Evolutionary conservation across 2,113 vertebrate species (phyloP).

Genomic region (Labrus mixtus): DNA sequence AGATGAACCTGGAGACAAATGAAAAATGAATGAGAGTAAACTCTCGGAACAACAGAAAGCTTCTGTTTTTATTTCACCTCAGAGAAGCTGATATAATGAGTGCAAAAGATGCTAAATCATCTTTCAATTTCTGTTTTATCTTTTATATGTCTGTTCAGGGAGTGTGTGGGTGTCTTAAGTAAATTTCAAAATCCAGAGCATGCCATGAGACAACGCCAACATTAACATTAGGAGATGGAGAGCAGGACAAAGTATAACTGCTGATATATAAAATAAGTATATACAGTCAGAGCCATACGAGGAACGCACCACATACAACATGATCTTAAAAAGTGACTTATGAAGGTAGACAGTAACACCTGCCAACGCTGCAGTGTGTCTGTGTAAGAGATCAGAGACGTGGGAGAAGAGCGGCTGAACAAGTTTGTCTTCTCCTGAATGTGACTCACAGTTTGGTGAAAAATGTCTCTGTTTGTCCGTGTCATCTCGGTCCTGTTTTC

Average conservation of each 20-base stretch:
- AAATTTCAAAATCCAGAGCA: not conserved
- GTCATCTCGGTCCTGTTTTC: constrained; percentile 56
- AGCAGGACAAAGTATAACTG: not conserved
- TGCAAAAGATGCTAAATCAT: constrained; percentile 7
- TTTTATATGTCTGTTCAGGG: not conserved
- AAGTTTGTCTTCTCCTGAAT: constrained; percentile 44
- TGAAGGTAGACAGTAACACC: constrained; percentile 13
- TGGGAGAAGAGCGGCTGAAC: constrained; percentile 22
- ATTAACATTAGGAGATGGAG: not conserved
- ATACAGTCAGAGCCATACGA: not conserved
- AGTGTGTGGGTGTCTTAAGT: constrained; percentile 14
- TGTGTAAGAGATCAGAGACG: constrained; percentile 25
- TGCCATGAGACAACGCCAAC: not conserved
- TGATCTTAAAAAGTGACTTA: not conserved
- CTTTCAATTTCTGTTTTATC: constrained; percentile 18
- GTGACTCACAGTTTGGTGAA: constrained; percentile 46
- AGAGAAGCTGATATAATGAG: constrained; percentile 20
- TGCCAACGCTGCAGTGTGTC: constrained; percentile 8
- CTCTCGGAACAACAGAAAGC: constrained; percentile 13
- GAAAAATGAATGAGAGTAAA: constrained; percentile 47
- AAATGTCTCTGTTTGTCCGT: constrained; percentile 50
- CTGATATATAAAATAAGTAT: constrained; percentile 5
- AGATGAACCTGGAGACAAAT: constrained; percentile 41
- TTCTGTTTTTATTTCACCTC: constrained; percentile 22
- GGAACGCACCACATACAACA: not conserved